A percentile compares a stretch with the other conserved stretches of the same genome.
These are phyloP conservation scores for Karalla daura DNA, from an alignment of 2,797 vertebrate species.

Conservation along the genomic window DNA sequence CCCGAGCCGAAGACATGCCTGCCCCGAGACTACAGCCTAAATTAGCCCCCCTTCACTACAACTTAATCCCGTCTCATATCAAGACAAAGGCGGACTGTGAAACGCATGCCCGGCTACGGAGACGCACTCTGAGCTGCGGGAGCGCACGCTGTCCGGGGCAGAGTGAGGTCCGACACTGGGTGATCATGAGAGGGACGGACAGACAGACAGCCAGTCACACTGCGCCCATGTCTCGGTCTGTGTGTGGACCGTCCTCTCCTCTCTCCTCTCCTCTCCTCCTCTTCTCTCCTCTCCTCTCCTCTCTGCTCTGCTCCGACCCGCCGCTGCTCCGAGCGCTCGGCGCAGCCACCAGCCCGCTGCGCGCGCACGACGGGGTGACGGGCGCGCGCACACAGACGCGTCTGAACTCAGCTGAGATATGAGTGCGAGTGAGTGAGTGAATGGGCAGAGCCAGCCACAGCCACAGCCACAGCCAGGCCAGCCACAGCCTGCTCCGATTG, in stretches of 20 bases:
- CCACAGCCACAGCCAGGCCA: too few relatives aligned
- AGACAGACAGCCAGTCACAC: constrained; percentile 43
- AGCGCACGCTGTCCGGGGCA: background rate
- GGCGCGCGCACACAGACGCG: constrained; percentile 57
- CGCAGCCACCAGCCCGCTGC: constrained; percentile 50
- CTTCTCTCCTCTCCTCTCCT: too few relatives aligned
- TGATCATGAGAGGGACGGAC: background rate
- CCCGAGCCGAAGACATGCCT: constrained; percentile 83
- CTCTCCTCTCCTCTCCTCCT: too few relatives aligned
- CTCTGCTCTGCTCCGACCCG: constrained; percentile 42
- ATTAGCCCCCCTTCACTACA: constrained; percentile 42
- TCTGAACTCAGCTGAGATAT: background rate
- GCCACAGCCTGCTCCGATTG: too few relatives aligned
- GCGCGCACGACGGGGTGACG: constrained; percentile 45
- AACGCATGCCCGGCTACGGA: constrained; percentile 41
- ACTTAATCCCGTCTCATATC: constrained; percentile 70
- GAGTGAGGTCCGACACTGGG: background rate
- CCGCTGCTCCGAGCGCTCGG: constrained; percentile 46
- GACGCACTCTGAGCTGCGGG: constrained; percentile 9
- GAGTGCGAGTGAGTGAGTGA: too few relatives aligned
- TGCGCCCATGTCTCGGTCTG: constrained; percentile 41
- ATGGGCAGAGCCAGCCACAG: too few relatives aligned
- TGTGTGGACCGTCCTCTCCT: constrained; percentile 30
- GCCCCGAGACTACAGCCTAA: constrained; percentile 39
- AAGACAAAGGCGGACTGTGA: constrained; percentile 74